Evolutionary conservation across 2,113 vertebrate genomes (phyloP).

Genomic region (Odontophorus gujanensis): DNA sequence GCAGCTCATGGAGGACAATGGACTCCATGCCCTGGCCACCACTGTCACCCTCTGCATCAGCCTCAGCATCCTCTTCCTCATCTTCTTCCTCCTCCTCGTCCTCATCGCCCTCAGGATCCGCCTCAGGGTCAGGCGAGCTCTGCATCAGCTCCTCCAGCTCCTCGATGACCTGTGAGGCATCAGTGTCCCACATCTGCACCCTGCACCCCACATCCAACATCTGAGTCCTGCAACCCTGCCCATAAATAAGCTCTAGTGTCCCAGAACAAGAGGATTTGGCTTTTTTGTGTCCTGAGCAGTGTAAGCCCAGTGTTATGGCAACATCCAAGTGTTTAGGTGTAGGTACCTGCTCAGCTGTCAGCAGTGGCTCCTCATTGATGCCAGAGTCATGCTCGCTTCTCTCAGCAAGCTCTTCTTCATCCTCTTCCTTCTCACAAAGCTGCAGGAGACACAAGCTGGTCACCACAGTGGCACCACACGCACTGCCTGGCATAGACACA

Average conservation of each 20-base stretch:
- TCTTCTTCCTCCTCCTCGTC: constrained; percentile 43
- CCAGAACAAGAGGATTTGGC: not conserved
- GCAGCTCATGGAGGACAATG: constrained; percentile 40
- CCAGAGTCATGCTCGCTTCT: constrained; percentile 67
- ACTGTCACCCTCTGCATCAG: not conserved
- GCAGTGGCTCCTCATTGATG: constrained; percentile 57
- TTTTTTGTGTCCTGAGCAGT: not conserved
- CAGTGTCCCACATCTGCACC: not conserved
- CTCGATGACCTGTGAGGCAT: constrained; percentile 40
- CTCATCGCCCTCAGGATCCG: constrained; percentile 9
- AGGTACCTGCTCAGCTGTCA: constrained; percentile 68
- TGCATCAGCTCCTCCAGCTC: constrained; percentile 72
- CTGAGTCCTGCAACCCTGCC: not conserved
- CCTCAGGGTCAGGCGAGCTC: constrained; percentile 52
- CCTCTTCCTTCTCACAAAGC: constrained; percentile 57
- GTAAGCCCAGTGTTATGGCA: not conserved
- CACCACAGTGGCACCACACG: not conserved
- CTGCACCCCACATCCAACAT: not conserved
- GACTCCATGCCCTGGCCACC: not conserved
- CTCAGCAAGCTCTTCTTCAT: constrained; percentile 63
- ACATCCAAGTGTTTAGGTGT: rapidly evolving
- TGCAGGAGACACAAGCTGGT: constrained; percentile 39
- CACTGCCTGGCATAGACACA: rapidly evolving
- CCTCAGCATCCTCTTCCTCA: constrained; percentile 15
- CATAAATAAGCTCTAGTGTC: not conserved